These are phyloP conservation scores for Nematopogon swammerdamellus DNA, from an alignment of 2,888 invertebrate genomes.

Conservation along the genomic window DNA sequence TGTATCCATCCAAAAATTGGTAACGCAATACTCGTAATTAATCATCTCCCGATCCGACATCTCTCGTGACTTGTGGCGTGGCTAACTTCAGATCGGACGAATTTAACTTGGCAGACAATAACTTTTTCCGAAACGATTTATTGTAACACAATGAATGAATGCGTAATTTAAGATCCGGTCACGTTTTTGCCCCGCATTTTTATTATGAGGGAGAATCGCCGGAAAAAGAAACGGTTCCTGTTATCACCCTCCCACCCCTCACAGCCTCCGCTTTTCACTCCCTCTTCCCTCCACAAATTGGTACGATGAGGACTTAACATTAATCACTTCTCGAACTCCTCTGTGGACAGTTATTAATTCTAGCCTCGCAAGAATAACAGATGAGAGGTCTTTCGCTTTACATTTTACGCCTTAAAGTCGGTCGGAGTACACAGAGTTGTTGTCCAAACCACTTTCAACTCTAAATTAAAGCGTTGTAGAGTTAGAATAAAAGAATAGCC, in stretches of 20 bases:
- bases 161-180: neutral
- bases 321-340: neutral
- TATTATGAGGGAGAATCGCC: neutral
- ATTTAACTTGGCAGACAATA: no score
- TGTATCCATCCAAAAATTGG: no score
- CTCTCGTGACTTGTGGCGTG: no score
- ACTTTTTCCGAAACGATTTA: neutral
- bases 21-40: no score
- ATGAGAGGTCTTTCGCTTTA: neutral
- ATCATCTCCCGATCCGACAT: no score
- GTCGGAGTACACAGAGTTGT: no score
- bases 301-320: neutral
- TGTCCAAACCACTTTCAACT: no score
- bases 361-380: neutral
- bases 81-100: no score
- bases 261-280: neutral
- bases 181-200: neutral
- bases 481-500: no score
- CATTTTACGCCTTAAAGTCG: no score
- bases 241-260: neutral
- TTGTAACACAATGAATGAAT: neutral
- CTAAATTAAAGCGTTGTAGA: no score
- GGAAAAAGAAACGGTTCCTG: neutral
- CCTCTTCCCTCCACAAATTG: neutral
- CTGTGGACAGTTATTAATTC: neutral